phyloP scores from a whole-genome alignment of 2,113 vertebrate species.

The Pelusios castaneus region DNA sequence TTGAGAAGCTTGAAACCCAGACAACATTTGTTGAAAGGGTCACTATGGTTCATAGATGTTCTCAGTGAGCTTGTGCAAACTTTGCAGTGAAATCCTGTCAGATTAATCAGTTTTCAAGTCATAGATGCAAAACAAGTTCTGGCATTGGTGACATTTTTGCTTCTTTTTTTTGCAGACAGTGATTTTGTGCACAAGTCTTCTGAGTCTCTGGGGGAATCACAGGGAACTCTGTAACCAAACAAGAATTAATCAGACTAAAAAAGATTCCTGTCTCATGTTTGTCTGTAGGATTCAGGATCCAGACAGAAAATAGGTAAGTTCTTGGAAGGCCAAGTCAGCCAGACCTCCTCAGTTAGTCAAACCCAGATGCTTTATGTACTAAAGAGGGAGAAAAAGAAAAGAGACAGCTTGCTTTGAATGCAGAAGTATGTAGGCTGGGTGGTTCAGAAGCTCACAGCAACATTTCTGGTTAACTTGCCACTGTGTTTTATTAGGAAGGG shows the following conservation, averaged over 20 bases:
- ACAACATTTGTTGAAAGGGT: neutral
- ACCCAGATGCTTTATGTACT: neutral
- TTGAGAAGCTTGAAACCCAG: neutral
- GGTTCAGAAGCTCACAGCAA: neutral
- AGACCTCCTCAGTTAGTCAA: neutral
- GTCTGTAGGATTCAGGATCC: neutral
- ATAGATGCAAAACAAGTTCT: neutral
- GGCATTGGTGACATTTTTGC: neutral
- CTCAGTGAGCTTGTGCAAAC: neutral
- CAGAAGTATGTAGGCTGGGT: neutral
- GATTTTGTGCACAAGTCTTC: neutral
- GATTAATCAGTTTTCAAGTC: neutral
- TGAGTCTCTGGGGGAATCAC: neutral
- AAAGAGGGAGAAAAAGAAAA: neutral
- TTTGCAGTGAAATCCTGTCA: neutral
- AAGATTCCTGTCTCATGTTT: neutral
- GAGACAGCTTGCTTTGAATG: neutral
- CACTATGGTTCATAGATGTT: neutral
- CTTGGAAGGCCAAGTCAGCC: neutral
- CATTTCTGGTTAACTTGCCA: neutral
- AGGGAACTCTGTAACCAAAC: neutral
- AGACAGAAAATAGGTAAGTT: neutral
- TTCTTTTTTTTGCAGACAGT: accelerated
- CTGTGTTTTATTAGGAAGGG: neutral
- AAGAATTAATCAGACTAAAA: neutral